phyloP scores from a whole-genome alignment of 2,888 invertebrate species.

The Platypus cylindrus region DNA sequence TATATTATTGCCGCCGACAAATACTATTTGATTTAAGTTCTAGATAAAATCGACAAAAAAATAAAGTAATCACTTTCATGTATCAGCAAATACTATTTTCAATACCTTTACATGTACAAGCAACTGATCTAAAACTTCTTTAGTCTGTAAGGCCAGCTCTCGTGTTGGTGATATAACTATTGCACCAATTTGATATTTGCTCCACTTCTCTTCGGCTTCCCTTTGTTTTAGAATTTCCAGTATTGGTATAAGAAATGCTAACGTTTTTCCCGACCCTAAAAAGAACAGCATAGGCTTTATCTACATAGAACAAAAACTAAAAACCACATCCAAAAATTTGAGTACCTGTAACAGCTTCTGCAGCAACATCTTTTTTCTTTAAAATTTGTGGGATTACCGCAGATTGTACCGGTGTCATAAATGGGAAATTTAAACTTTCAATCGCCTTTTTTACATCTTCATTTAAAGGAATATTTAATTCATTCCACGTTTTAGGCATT shows the following conservation, averaged over 20 bases:
- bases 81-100: neutral
- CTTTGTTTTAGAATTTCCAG: slow-evolving; percentile 66
- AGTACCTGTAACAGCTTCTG: slow-evolving; percentile 85
- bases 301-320: neutral
- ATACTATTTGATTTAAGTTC: slow-evolving; percentile 43
- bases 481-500: slow-evolving; percentile 35
- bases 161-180: slow-evolving; percentile 91
- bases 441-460: slow-evolving; percentile 36
- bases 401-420: slow-evolving; percentile 58
- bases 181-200: slow-evolving; percentile 68
- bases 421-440: slow-evolving; percentile 39
- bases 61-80: no score
- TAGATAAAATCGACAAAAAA: slow-evolving; percentile 26
- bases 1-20: slow-evolving; percentile 75
- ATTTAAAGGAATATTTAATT: slow-evolving; percentile 36
- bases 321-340: no score
- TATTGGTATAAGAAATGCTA: slow-evolving; percentile 89
- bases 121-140: slow-evolving; percentile 46
- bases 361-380: slow-evolving; percentile 90
- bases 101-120: slow-evolving; percentile 34
- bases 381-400: slow-evolving; percentile 82
- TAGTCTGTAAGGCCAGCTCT: slow-evolving; percentile 86
- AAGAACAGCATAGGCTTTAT: neutral
- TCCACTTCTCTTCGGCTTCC: slow-evolving; percentile 48
- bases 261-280: slow-evolving; percentile 88